Percentiles rank a stretch among this genome's conserved stretches.
Conservation (phyloP, 2,888 invertebrate genomes). For the Brachylomia viminalis region DNA sequence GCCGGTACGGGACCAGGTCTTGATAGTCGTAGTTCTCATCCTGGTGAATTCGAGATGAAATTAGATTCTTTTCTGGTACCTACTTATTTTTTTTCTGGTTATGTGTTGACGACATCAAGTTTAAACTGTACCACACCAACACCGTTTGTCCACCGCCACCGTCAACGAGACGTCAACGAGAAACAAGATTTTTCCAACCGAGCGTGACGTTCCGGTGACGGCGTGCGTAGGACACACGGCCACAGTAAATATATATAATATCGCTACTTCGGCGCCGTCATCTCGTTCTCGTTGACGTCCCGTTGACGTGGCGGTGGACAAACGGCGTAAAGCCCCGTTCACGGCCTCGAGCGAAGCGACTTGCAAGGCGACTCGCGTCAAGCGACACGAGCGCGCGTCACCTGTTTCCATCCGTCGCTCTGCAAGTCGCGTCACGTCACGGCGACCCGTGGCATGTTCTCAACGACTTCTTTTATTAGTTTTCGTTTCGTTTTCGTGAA, state of each 20-base stretch:
- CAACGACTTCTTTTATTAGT: background rate
- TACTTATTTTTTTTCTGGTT: background rate
- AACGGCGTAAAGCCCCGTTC: background rate
- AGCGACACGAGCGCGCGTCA: background rate
- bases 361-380: background rate
- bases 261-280: no score
- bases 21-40: constrained; percentile 62
- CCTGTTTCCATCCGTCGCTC: background rate
- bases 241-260: no score
- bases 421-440: background rate
- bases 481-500: background rate
- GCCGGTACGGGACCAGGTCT: constrained; percentile 39
- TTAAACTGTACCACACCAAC: background rate
- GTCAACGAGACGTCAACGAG: background rate
- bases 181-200: no score
- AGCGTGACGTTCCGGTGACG: no score
- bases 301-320: no score
- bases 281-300: no score
- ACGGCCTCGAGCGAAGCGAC: background rate
- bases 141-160: background rate
- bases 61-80: background rate
- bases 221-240: no score
- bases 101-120: background rate
- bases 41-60: constrained; percentile 7
- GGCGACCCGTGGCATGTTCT: background rate